phyloP scores from a whole-genome alignment of 2,888 invertebrate genomes.

The Hirtodrosophila duncani region DNA sequence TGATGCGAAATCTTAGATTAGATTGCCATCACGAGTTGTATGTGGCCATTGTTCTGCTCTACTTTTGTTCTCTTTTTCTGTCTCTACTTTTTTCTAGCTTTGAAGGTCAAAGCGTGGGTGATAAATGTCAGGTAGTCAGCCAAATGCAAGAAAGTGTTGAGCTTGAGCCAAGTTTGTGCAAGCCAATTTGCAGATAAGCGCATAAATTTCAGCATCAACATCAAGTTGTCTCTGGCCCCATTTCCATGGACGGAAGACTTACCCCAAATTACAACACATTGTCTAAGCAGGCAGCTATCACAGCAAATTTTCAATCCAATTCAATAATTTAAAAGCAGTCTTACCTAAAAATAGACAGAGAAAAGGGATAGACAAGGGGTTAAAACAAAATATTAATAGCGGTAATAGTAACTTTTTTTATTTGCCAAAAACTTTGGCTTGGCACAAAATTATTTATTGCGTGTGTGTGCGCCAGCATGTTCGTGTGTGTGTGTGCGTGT shows the following conservation, averaged over 20 bases:
- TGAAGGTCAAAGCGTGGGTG: constrained; percentile 47
- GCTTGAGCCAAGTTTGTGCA: constrained; percentile 42
- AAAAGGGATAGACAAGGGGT: too few relatives aligned
- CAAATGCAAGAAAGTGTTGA: constrained; percentile 40
- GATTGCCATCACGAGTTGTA: constrained; percentile 29
- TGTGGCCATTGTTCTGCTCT: constrained; percentile 24
- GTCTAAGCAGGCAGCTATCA: neutral
- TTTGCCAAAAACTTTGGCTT: constrained; percentile 36
- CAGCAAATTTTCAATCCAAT: neutral
- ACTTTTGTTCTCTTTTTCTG: neutral
- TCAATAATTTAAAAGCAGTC: constrained; percentile 10
- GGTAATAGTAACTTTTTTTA: constrained; percentile 20
- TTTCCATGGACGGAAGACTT: too few relatives aligned
- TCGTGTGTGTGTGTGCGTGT: constrained; percentile 16
- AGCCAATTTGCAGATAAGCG: constrained; percentile 59
- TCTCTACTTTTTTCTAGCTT: constrained; percentile 19
- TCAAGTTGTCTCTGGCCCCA: too few relatives aligned
- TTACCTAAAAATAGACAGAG: constrained; percentile 46
- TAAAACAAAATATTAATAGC: constrained; percentile 30
- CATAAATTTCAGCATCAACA: too few relatives aligned
- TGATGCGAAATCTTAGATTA: constrained; percentile 33
- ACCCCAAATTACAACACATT: constrained; percentile 10
- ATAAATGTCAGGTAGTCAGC: neutral
- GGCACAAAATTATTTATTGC: constrained; percentile 33
- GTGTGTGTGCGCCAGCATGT: constrained; percentile 7